Conservation (phyloP, 2,797 vertebrate species). For the Eidolon dupreanum region DNA sequence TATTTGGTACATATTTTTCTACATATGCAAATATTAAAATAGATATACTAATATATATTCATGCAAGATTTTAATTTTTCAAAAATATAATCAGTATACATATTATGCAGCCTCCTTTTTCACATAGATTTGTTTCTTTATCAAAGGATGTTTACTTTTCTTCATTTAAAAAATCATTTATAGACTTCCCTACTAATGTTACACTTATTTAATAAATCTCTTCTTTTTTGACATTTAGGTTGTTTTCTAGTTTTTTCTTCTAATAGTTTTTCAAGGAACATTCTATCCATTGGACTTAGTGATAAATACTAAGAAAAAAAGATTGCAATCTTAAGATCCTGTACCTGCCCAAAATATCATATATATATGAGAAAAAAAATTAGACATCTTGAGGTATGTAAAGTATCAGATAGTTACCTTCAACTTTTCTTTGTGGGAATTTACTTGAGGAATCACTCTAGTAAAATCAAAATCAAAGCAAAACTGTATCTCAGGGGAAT, state of each 20-base stretch:
- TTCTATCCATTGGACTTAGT: not conserved
- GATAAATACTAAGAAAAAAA: not conserved
- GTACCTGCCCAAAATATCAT: not conserved
- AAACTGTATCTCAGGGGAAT: not conserved
- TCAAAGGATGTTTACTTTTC: not conserved
- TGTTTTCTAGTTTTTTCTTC: not conserved
- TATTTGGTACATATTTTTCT: not conserved
- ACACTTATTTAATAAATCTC: not conserved
- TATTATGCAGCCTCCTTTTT: not conserved
- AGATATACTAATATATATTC: not conserved
- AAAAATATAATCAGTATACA: not conserved
- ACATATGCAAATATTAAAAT: not conserved
- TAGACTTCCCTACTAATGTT: not conserved
- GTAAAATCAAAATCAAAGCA: slow-evolving; percentile 52
- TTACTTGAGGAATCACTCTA: not conserved
- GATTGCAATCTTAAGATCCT: not conserved
- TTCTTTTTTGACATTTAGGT: not conserved
- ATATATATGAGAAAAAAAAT: not conserved
- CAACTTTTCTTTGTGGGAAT: not conserved
- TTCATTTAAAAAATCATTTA: slow-evolving; percentile 9
- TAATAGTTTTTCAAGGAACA: not conserved
- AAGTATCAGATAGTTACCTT: not conserved
- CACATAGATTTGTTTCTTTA: not conserved
- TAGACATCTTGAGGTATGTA: not conserved
- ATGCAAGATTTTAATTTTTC: not conserved